phyloP scores from a whole-genome alignment of 2,888 invertebrate species.

The Rhabditoides inermis region DNA sequence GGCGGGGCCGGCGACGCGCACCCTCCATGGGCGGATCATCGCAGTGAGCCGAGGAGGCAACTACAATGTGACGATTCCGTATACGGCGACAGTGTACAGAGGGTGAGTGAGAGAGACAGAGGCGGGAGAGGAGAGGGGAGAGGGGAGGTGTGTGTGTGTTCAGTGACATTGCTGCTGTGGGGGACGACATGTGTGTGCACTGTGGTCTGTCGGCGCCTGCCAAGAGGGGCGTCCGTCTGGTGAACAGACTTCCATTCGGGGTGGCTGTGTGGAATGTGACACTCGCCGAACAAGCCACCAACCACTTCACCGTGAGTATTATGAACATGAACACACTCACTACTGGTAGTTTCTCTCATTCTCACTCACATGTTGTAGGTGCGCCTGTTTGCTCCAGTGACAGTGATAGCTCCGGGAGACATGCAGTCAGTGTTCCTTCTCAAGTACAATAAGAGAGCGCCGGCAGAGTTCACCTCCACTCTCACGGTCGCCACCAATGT shows the following conservation, averaged over 20 bases:
- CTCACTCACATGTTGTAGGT: conserved; percentile 10
- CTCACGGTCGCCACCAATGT: conserved; percentile 63
- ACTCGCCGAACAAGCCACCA: conserved; percentile 60
- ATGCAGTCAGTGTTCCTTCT: conserved; percentile 34
- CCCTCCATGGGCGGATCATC: conserved; percentile 55
- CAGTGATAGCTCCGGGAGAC: conserved; percentile 29
- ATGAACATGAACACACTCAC: neutral
- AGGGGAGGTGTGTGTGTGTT: neutral
- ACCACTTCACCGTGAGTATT: conserved; percentile 31
- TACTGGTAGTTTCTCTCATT: neutral
- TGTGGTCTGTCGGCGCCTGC: conserved; percentile 22
- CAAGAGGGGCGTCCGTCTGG: conserved; percentile 55
- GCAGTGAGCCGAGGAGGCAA: conserved; percentile 57
- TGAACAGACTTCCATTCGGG: conserved; percentile 69
- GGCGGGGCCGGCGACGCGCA: conserved; percentile 12
- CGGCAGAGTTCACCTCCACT: conserved; percentile 2
- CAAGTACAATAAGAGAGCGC: conserved; percentile 33
- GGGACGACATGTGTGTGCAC: conserved; percentile 26
- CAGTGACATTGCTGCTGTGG: conserved; percentile 18
- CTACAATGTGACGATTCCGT: conserved; percentile 63
- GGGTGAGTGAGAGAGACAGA: conserved; percentile 52
- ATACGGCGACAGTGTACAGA: conserved; percentile 58
- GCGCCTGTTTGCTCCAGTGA: conserved; percentile 20
- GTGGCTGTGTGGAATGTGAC: conserved; percentile 68
- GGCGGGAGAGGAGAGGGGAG: conserved; percentile 17